Percentiles rank a stretch among this genome's conserved stretches.
Conservation (phyloP, 37 sponge, comb jelly and placozoan genomes). For the Cliona cf. orientalis region DNA sequence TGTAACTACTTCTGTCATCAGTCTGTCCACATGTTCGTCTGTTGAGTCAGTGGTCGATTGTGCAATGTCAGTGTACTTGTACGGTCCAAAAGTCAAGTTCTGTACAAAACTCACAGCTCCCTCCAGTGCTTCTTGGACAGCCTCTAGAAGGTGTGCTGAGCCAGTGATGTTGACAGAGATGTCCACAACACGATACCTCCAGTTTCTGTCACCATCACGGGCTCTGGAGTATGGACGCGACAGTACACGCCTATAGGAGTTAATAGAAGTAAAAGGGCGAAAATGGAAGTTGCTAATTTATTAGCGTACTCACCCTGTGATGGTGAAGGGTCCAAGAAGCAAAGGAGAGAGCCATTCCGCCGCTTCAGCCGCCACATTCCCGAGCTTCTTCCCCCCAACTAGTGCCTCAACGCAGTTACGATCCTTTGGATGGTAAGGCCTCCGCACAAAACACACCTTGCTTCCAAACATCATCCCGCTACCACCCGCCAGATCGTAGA, state of each 20-base stretch:
- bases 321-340: not conserved
- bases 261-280: too few species aligned
- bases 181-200: slow-evolving; percentile 3
- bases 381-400: not conserved
- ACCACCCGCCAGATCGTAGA: not conserved
- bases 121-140: too few species aligned
- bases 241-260: too few species aligned
- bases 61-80: too few species aligned
- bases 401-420: not conserved
- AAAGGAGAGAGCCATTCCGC: not conserved
- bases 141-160: too few species aligned
- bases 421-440: not conserved
- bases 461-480: not conserved
- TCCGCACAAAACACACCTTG: not conserved
- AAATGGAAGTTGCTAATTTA: not conserved
- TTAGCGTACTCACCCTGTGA: not conserved
- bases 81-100: too few species aligned
- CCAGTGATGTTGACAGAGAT: not conserved
- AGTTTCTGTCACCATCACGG: not conserved
- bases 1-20: too few species aligned
- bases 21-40: too few species aligned
- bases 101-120: too few species aligned
- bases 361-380: not conserved
- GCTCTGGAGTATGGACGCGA: not conserved
- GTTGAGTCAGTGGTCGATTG: too few species aligned